Evolutionary conservation across 2,113 vertebrate genomes (phyloP).

Genomic region (Suricata suricatta): DNA sequence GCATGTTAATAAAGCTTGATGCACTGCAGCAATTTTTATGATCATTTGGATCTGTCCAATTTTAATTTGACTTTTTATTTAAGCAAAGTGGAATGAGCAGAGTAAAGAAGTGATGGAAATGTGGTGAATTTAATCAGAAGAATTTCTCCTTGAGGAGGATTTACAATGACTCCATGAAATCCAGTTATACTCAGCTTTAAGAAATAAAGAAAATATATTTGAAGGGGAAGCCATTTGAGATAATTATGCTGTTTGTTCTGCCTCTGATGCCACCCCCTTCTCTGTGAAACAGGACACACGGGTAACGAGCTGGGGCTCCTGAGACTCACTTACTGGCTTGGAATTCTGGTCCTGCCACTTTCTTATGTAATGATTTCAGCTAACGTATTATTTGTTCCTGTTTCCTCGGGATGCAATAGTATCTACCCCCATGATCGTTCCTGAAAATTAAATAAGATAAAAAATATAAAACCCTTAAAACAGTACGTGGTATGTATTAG

Average conservation of each 20-base stretch:
- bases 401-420: neutral
- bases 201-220: neutral
- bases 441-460: neutral
- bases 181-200: neutral
- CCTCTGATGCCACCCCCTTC: neutral
- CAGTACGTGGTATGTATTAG: neutral
- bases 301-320: neutral
- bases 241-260: neutral
- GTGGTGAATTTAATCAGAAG: neutral
- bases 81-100: neutral
- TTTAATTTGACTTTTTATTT: conserved; percentile 23
- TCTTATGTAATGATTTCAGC: neutral
- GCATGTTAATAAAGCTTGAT: neutral
- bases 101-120: neutral
- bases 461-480: neutral
- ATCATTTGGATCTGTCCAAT: neutral
- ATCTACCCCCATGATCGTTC: neutral
- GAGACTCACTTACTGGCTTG: neutral
- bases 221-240: neutral
- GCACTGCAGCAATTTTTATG: neutral
- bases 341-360: neutral
- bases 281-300: neutral
- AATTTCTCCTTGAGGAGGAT: neutral
- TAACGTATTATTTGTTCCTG: neutral
- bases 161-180: neutral